phyloP scores from a whole-genome alignment of 2,797 vertebrate species.

The Gadopsis bispinosus region DNA sequence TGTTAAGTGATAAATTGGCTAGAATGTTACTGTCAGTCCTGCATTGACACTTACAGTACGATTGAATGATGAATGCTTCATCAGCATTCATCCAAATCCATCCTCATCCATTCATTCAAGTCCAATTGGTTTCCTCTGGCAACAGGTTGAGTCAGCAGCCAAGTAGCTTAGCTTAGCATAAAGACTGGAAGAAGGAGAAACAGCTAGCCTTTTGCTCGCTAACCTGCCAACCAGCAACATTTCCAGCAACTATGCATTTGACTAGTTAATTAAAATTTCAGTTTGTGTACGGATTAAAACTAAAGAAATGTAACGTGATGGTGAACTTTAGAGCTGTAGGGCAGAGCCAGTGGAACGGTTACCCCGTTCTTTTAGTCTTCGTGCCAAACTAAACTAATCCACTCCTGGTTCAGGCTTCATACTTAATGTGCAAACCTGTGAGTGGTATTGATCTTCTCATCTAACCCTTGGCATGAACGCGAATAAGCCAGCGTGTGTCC shows the following conservation, averaged over 20 bases:
- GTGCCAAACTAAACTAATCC: slow-evolving; percentile 1
- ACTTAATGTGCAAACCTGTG: neutral
- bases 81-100: too few relatives aligned
- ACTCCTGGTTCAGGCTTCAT: neutral
- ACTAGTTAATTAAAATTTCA: too few relatives aligned
- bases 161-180: slow-evolving; percentile 16
- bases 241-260: neutral
- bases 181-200: neutral
- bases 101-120: too few relatives aligned
- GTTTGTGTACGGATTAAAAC: neutral
- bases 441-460: slow-evolving; percentile 9
- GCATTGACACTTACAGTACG: neutral
- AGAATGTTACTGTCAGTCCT: neutral
- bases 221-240: neutral
- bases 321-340: neutral
- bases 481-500: neutral
- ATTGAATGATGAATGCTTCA: neutral
- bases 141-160: neutral
- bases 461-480: neutral
- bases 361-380: neutral
- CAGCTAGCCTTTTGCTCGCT: neutral
- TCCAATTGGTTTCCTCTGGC: neutral
- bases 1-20: neutral
- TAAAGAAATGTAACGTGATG: neutral
- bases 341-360: neutral